Base-by-base conservation (phyloP, 2,113 vertebrate genomes). In the Eubucco bourcierii region DNA sequence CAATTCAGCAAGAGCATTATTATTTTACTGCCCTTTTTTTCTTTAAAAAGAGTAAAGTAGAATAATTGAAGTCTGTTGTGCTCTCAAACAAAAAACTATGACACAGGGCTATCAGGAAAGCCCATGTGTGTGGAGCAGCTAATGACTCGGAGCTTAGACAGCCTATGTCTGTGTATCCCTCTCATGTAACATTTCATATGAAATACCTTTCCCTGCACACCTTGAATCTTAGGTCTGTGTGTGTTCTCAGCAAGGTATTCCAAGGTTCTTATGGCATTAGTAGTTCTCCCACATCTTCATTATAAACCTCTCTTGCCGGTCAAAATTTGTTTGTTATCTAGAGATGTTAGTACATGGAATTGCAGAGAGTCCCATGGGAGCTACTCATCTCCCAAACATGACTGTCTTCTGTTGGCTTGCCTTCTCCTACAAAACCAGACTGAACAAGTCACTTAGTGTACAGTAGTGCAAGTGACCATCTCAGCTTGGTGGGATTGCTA, bases 401-500 rank as follows among this genome's bases (percentile, higher is more conserved):
- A 21, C 37, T 44, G 19, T 44, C 68, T 70, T 84, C 28, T 33
- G 10, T 18, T 76, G 29, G 46, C 37, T 84, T 84, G 37, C 52
- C n/a, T 71, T 16, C 39, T 84, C 29, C 8, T 6, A 28, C 18
- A 76, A 91, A 61, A 61, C 25, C 39, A 76, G 53, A 29, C 25
- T 21, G 29, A 58, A 15, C 4, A 31, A 73, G n/a, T 60, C 50
- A 11, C 55, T 70, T 28, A 10, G 27, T 2, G 6, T 14, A 47
- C 34, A 39, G 23, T 33, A 27, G 34, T 9, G 8, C 23, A 63
- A 41, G 12, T 7, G 7, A 25, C 50, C 12, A 33, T 28, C 78
- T 74, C 37, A 20, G 41, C 60, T 47, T 4, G 0, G 31, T 2
- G 2, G 20, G 15, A n/a, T n/a, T 12, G 25, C 21, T 63, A 1